Evolutionary conservation across 2,797 vertebrate species (phyloP).

Genomic region (Lemur catta): DNA sequence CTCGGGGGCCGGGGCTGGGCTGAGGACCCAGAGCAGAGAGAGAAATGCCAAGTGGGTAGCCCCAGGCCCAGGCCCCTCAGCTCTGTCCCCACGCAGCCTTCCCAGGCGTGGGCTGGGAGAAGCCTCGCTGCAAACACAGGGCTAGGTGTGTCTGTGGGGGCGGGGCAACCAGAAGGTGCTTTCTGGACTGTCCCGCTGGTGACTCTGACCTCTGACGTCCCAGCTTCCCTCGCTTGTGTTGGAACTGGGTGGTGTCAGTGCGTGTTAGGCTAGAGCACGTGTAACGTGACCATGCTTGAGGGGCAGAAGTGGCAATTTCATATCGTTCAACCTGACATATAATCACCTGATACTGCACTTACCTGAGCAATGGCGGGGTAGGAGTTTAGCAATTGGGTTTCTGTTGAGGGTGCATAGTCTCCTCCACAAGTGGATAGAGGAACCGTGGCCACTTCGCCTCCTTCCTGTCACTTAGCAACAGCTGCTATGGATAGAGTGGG

Average conservation of each 20-base stretch:
- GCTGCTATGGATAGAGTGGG: neutral
- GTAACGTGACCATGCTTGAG: too few relatives aligned
- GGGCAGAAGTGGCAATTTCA: neutral
- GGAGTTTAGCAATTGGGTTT: neutral
- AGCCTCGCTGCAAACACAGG: neutral
- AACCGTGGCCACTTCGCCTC: fast-evolving
- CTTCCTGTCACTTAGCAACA: neutral
- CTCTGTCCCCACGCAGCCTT: neutral
- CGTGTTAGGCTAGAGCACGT: fast-evolving
- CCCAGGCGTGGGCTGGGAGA: neutral
- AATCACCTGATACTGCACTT: neutral
- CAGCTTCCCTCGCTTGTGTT: too few relatives aligned
- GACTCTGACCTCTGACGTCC: neutral
- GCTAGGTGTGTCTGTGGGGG: too few relatives aligned
- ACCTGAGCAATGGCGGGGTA: fast-evolving
- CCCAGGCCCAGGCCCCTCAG: neutral
- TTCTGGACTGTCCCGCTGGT: neutral
- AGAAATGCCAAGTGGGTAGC: neutral
- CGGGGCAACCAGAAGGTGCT: neutral
- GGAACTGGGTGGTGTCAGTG: neutral
- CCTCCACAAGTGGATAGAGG: neutral
- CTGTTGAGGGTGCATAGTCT: fast-evolving
- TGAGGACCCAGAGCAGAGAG: neutral
- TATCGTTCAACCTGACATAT: neutral
- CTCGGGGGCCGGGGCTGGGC: fast-evolving